These are phyloP conservation scores for Cremastinae sp. DNA, from an alignment of 2,888 invertebrate genomes.

Conservation along the genomic window DNA sequence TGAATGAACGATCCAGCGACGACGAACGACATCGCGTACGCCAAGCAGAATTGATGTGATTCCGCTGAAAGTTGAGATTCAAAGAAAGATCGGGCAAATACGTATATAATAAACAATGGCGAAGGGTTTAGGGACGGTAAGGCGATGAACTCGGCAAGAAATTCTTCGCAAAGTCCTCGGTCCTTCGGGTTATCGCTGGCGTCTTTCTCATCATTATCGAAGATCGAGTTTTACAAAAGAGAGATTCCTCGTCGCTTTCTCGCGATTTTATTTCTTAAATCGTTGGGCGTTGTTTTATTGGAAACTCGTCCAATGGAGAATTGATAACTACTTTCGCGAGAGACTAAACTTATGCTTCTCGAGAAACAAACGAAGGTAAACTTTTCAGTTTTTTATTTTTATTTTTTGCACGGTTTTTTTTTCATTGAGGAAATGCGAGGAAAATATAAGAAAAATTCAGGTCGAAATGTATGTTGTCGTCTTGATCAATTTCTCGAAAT, in stretches of 20 bases:
- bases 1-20: conserved; percentile 26
- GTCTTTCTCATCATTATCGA: not conserved
- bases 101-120: conserved; percentile 1
- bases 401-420: too few relatives aligned
- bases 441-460: too few relatives aligned
- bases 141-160: conserved; percentile 22
- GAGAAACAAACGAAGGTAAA: too few relatives aligned
- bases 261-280: not conserved
- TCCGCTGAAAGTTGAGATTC: conserved; percentile 17
- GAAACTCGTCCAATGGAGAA: too few relatives aligned
- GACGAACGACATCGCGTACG: conserved; percentile 35
- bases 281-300: not conserved
- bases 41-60: conserved; percentile 51
- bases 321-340: too few relatives aligned
- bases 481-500: too few relatives aligned
- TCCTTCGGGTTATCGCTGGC: conserved; percentile 1
- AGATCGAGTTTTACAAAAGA: not conserved
- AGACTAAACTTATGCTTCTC: too few relatives aligned
- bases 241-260: not conserved
- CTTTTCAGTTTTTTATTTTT: too few relatives aligned
- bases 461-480: too few relatives aligned
- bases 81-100: not conserved
- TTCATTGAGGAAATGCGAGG: too few relatives aligned
- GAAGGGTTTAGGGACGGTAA: not conserved
- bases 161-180: not conserved